phyloP scores from a whole-genome alignment of 2,888 invertebrate genomes.

The Eurytoma californica region DNA sequence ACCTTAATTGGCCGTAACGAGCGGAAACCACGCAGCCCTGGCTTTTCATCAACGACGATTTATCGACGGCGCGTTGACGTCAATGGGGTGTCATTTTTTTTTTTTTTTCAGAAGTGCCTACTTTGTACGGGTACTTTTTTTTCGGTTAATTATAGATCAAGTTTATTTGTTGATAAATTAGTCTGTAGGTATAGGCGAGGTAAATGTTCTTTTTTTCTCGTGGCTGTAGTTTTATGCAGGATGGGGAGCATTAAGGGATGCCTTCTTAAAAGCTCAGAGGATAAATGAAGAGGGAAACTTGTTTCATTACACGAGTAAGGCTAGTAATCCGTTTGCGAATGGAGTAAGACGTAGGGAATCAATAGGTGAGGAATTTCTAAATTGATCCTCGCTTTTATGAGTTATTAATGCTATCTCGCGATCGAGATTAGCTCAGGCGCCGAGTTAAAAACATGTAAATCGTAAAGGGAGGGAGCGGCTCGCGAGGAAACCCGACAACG shows the following conservation, averaged over 20 bases:
- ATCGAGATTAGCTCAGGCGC: no score
- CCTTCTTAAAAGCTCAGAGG: background rate
- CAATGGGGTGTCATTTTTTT: background rate
- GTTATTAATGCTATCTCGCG: background rate
- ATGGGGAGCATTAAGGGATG: background rate
- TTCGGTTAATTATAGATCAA: no score
- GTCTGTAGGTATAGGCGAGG: no score
- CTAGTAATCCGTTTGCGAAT: background rate
- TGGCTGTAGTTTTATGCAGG: no score
- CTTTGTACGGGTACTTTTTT: no score
- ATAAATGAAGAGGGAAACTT: background rate
- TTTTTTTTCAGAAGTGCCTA: no score
- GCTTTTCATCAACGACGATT: background rate
- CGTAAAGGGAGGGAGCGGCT: no score
- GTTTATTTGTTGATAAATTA: no score
- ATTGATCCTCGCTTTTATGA: conserved; percentile 6
- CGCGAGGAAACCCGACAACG: no score
- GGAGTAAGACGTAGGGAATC: background rate
- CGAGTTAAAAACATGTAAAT: no score
- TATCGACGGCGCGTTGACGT: background rate
- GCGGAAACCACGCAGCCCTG: conserved; percentile 23
- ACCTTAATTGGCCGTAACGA: conserved; percentile 47
- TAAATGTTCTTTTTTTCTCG: no score
- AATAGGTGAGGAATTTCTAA: conserved; percentile 1
- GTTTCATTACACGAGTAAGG: background rate